Base-by-base conservation (phyloP, 2,888 invertebrate genomes). In the Anthophora plumipes region DNA sequence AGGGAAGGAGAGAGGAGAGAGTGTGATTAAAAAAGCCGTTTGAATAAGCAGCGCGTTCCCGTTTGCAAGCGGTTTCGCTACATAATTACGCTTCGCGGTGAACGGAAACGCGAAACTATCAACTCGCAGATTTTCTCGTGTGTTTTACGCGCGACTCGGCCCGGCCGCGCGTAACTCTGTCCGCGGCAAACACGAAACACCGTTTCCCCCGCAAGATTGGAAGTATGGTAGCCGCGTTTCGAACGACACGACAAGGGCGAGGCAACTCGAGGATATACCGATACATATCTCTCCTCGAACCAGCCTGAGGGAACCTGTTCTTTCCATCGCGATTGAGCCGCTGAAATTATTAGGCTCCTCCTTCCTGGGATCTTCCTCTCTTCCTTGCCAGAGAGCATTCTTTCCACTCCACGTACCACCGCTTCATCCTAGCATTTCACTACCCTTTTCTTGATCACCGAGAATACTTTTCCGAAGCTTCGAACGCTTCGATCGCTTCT, bases 291-390 rank as follows among this genome's bases (percentile, higher is more conserved):
- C 85, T 86, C 78, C 31, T 85, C 84, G 82, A 80, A 75, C 77
- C 76, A 85, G 84, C 87, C n/a, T 82, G 69, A 55, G 83, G 88
- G 84, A 86, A 82, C 77, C 77, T 77, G 88, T 82, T 86, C 88
- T 85, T 87, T 83, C 88, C 66, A 83, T 87, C 86, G 86, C 90
- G 88, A 89, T 88, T 89, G 85, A 87, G 80, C 88, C 81, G 63
- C 83, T 73, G 79, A 89, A 90, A 88, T 90, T 89, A 90, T 88
- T 87, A 87, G 87, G 82, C 85, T 80, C 82, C 85, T 84, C 85
- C 79, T 73, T 83, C 68, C 71, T 67, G 39, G 48, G 37, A 77
- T 70, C 31, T 31, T 31, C 74, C 55, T 48, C 46, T 52, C 48
- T 41, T 60, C 57, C 59, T n/a, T 69, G 12, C 9, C 59, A n/a